Percentiles rank a stretch among this genome's conserved stretches.
Evolutionary conservation across 2,113 vertebrate species (phyloP).

Genomic region (Dolichallabes microphthalmus): DNA sequence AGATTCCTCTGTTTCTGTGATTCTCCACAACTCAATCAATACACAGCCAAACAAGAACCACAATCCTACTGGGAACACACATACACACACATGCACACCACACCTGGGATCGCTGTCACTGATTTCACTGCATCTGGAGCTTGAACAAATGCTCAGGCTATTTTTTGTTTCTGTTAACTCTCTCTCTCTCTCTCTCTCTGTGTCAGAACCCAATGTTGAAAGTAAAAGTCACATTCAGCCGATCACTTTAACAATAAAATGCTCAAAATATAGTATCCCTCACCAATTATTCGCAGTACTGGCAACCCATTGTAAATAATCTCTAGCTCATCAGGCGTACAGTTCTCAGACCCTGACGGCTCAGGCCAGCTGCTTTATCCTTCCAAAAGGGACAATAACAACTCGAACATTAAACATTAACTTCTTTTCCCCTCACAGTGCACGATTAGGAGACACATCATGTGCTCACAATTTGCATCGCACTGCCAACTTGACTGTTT

Average conservation of each 20-base stretch:
- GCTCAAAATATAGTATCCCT: too few species aligned
- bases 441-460: slow-evolving; percentile 21
- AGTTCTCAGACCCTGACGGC: neutral
- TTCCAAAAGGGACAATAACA: slow-evolving; percentile 14
- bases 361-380: neutral
- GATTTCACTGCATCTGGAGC: slow-evolving; percentile 64
- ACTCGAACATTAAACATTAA: slow-evolving; percentile 33
- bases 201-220: neutral
- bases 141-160: slow-evolving; percentile 23
- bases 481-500: neutral
- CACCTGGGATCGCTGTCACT: slow-evolving; percentile 62
- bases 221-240: neutral
- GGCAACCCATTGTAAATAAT: neutral
- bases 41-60: slow-evolving; percentile 65
- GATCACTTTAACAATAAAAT: neutral
- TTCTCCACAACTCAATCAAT: slow-evolving; percentile 84
- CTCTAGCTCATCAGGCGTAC: too few species aligned
- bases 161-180: slow-evolving; percentile 18
- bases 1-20: slow-evolving; percentile 81
- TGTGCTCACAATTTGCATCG: slow-evolving; percentile 18
- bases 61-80: slow-evolving; percentile 56
- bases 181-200: neutral
- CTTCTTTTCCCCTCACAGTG: neutral
- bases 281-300: neutral
- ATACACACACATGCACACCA: slow-evolving; percentile 54